Evolutionary conservation across 1,140 invertebrate species (phyloP).

Genomic region (Zaprionus davidi): DNA sequence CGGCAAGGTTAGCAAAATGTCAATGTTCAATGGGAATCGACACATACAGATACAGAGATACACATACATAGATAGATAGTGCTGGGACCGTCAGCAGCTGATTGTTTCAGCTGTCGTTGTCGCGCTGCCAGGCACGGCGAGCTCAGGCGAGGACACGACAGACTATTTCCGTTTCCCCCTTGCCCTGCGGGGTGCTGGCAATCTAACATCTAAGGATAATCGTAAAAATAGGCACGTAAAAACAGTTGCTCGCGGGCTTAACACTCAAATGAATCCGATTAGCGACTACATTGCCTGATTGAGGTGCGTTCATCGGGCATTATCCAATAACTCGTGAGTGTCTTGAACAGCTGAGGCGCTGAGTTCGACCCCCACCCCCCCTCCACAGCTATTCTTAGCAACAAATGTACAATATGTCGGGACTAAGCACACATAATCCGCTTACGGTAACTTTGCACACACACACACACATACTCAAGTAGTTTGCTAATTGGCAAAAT

Average conservation of each 20-base stretch:
- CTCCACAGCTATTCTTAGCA: not conserved
- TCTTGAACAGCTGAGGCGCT: not conserved
- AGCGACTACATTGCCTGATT: not conserved
- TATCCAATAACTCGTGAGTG: conserved; percentile 5
- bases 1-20: conserved; percentile 48
- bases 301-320: not conserved
- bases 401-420: not conserved
- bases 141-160: conserved; percentile 2
- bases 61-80: not conserved
- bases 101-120: conserved; percentile 32
- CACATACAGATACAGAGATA: not conserved
- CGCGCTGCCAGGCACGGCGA: conserved; percentile 48
- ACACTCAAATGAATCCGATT: not conserved
- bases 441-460: not conserved
- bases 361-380: too few species aligned
- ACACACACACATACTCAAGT: not conserved
- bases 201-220: conserved; percentile 10
- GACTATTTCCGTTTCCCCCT: conserved; percentile 38
- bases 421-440: conserved; percentile 1
- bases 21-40: not conserved
- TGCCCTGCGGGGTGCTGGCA: not conserved
- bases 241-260: not conserved
- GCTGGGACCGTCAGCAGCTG: conserved; percentile 12
- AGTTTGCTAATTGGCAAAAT: not conserved
- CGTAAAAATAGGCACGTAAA: not conserved